These are phyloP conservation scores for Homarus americanus DNA, from an alignment of 1,140 invertebrate species.

Conservation along the genomic window DNA sequence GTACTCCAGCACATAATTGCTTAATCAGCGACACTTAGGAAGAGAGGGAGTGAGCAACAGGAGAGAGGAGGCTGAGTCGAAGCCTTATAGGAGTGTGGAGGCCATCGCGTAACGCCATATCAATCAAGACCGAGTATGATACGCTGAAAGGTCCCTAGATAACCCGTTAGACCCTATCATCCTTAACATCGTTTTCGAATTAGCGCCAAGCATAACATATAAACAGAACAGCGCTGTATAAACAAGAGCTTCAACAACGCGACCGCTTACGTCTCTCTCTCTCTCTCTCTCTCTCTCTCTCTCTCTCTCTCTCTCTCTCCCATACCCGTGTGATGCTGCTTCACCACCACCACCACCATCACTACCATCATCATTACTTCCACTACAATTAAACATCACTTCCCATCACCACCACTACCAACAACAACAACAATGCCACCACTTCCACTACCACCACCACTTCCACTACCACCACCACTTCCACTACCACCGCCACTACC, in stretches of 20 bases:
- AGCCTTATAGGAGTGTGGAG: background rate
- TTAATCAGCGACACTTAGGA: slow-evolving; percentile 4
- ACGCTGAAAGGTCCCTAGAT: slow-evolving; percentile 42
- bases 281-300: slow-evolving; percentile 10
- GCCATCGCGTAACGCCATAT: slow-evolving; percentile 23
- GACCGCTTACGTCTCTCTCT: background rate
- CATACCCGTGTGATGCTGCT: too few relatives aligned
- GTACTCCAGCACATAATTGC: background rate
- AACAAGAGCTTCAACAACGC: slow-evolving; percentile 21
- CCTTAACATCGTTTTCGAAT: slow-evolving; percentile 54
- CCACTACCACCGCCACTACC: too few relatives aligned
- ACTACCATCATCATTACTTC: too few relatives aligned
- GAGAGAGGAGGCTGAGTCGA: background rate
- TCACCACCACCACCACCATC: too few relatives aligned
- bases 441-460: too few relatives aligned
- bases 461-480: too few relatives aligned
- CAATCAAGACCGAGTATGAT: slow-evolving; percentile 28
- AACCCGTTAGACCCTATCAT: slow-evolving; percentile 34
- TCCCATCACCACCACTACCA: too few relatives aligned
- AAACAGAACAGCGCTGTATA: slow-evolving; percentile 47
- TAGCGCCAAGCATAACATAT: slow-evolving; percentile 52
- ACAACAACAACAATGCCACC: too few relatives aligned
- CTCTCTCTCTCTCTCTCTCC: background rate
- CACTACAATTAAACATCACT: too few relatives aligned
- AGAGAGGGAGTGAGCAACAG: slow-evolving; percentile 49